These are phyloP conservation scores for Gryon sp. DNA, from an alignment of 1,140 invertebrate species.

Conservation along the genomic window DNA sequence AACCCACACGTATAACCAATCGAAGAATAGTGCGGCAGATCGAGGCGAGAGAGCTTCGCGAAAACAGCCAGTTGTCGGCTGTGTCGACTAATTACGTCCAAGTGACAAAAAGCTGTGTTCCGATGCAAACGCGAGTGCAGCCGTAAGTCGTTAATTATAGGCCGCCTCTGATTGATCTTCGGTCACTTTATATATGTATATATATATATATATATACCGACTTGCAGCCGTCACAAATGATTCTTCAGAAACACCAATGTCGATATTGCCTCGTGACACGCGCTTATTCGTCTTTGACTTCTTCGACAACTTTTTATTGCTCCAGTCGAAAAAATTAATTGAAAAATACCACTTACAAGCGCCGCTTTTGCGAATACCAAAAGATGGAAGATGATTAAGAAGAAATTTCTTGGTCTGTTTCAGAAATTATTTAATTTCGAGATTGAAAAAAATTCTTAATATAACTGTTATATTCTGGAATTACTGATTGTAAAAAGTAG, in stretches of 20 bases:
- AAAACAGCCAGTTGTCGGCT: slow-evolving; percentile 65
- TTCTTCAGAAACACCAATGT: slow-evolving; percentile 69
- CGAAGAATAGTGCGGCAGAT: slow-evolving; percentile 68
- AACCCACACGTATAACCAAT: slow-evolving; percentile 74
- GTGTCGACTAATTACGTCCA: slow-evolving; percentile 73
- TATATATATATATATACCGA: slow-evolving; percentile 22
- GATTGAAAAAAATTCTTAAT: too few species aligned
- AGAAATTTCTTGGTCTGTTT: slow-evolving; percentile 13
- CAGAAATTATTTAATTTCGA: background rate
- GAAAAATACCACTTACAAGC: slow-evolving; percentile 70
- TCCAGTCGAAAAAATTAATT: slow-evolving; percentile 72
- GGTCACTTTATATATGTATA: slow-evolving; percentile 61
- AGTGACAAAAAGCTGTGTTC: slow-evolving; percentile 78
- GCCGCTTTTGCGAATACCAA: slow-evolving; percentile 39
- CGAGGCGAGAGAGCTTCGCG: slow-evolving; percentile 46
- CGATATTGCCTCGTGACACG: slow-evolving; percentile 72
- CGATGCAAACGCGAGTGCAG: slow-evolving; percentile 75
- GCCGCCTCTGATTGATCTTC: slow-evolving; percentile 78
- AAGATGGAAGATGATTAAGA: slow-evolving; percentile 49
- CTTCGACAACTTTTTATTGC: slow-evolving; percentile 39
- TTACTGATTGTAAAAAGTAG: too few species aligned
- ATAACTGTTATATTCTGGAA: too few species aligned
- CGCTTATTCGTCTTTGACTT: slow-evolving; percentile 57
- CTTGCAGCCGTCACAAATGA: slow-evolving; percentile 44
- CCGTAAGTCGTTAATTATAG: slow-evolving; percentile 79